Conservation (phyloP, 2,888 invertebrate genomes). For the Branchinecta sandiegonensis region DNA sequence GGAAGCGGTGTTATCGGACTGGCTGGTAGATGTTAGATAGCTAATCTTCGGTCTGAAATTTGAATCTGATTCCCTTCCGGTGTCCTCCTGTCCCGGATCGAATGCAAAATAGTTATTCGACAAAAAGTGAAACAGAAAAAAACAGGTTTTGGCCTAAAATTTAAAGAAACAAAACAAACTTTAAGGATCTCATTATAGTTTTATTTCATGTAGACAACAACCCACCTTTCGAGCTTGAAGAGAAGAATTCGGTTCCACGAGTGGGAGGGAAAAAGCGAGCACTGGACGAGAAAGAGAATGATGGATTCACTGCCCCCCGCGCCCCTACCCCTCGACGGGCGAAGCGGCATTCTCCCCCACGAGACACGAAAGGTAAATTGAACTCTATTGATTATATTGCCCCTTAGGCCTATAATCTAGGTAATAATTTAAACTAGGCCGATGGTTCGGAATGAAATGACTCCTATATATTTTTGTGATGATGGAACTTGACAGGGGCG, state of each 20-base stretch:
- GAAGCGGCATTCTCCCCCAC: slow-evolving; percentile 24
- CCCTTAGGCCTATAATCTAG: neutral
- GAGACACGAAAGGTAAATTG: slow-evolving; percentile 19
- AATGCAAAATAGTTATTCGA: no score
- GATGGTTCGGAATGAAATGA: no score
- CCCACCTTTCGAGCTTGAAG: slow-evolving; percentile 22
- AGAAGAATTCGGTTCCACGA: slow-evolving; percentile 14
- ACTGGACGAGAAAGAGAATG: slow-evolving; percentile 28
- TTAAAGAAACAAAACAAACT: no score
- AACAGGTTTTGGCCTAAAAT: no score
- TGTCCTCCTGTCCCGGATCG: no score
- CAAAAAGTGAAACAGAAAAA: no score
- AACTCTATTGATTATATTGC: neutral
- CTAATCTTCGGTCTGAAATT: no score
- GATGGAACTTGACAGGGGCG: no score
- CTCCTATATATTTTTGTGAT: no score
- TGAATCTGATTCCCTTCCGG: no score
- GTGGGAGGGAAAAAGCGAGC: slow-evolving; percentile 20
- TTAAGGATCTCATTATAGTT: neutral
- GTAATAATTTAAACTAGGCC: neutral
- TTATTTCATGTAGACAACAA: slow-evolving; percentile 19
- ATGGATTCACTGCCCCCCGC: slow-evolving; percentile 33
- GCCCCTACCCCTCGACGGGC: slow-evolving; percentile 32
- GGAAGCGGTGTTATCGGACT: no score
- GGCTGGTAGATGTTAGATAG: no score